Percentiles rank a stretch among this genome's conserved stretches.
These are phyloP conservation scores for Spinus pinus DNA, from an alignment of 2,797 vertebrate species.

Conservation along the genomic window DNA sequence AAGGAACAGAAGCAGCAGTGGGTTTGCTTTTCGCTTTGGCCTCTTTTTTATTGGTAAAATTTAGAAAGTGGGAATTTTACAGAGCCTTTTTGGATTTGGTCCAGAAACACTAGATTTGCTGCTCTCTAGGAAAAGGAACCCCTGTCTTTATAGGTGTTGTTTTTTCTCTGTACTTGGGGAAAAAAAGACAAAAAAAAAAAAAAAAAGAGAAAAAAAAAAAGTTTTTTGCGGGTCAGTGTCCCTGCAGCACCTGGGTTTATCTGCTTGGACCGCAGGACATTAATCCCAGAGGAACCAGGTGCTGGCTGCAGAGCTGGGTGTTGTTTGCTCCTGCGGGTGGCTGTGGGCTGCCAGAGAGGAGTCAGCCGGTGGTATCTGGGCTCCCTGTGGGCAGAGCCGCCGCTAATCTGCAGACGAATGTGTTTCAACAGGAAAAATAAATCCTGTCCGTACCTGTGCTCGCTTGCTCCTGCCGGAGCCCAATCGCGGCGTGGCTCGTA, in stretches of 20 bases:
- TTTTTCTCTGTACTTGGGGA: background rate
- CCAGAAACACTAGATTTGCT: background rate
- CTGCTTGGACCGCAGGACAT: accelerated
- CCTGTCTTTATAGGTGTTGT: background rate
- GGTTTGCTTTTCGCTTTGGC: background rate
- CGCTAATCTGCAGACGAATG: background rate
- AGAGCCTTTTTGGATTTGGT: background rate
- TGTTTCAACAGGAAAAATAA: conserved; percentile 21
- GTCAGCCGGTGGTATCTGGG: background rate
- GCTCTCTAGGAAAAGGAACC: background rate
- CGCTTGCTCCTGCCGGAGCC: background rate
- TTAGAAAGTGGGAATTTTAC: background rate
- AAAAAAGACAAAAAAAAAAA: background rate
- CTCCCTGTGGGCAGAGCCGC: background rate
- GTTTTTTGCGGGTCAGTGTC: background rate
- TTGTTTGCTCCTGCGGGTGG: background rate
- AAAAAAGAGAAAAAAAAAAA: background rate
- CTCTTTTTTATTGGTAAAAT: background rate
- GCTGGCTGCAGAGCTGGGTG: background rate
- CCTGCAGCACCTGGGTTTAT: background rate
- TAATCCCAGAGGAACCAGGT: background rate
- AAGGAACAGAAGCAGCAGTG: background rate
- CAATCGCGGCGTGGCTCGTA: background rate
- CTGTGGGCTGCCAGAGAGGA: background rate
- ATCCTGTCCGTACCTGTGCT: background rate